Conservation (phyloP, 2,797 vertebrate species). For the Discoglossus pictus region DNA sequence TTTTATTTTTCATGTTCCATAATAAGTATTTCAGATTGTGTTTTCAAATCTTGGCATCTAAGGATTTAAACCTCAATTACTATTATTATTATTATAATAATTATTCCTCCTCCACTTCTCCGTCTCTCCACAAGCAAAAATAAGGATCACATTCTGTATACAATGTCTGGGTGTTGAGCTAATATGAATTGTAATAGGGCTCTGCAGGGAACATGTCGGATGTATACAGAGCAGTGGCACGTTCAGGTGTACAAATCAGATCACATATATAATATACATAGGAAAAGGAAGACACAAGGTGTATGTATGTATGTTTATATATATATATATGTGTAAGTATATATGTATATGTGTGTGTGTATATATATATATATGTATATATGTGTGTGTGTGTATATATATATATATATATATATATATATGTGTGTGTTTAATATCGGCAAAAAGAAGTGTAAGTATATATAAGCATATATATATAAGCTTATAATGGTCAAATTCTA, state of each 20-base stretch:
- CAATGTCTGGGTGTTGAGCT: too few species aligned
- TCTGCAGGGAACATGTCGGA: background rate
- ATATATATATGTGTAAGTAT: background rate
- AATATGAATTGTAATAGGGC: background rate
- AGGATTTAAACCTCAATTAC: too few species aligned
- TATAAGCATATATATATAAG: slow-evolving; percentile 29
- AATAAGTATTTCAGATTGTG: background rate
- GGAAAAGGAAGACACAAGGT: background rate
- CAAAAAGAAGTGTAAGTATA: background rate
- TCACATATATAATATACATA: background rate
- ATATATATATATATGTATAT: background rate
- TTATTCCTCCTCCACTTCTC: background rate
- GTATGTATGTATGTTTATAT: background rate
- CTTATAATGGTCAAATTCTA: too few species aligned
- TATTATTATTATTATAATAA: background rate
- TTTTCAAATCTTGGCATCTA: background rate
- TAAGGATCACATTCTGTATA: background rate
- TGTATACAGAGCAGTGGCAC: background rate
- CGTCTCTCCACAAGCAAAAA: background rate
- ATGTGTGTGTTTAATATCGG: too few species aligned
- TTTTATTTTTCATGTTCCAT: slow-evolving; percentile 11
- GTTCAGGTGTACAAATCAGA: background rate
- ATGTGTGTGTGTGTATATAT: background rate
- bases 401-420: background rate
- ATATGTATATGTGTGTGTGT: background rate